Conservation (phyloP, 92 coral and sea anemone species). For the Isaurus tuberculatus region DNA sequence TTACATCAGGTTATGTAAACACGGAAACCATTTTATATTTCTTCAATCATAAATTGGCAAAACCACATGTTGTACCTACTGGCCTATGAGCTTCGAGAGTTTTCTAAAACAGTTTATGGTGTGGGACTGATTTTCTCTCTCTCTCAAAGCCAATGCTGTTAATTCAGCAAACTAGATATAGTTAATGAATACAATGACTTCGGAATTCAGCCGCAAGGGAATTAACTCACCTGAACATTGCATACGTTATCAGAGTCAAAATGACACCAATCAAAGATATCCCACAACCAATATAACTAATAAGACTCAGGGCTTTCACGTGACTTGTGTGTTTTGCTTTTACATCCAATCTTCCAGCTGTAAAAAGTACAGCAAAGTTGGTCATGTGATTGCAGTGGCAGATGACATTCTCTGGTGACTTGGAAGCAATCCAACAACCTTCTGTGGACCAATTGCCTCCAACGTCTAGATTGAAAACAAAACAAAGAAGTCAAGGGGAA, state of each 20-base stretch:
- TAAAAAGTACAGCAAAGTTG: conserved; percentile 79
- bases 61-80: too few species aligned
- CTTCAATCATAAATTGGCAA: too few species aligned
- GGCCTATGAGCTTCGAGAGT: too few species aligned
- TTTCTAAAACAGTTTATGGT: too few species aligned
- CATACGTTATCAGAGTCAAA: conserved; percentile 85
- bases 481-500: neutral
- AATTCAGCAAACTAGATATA: too few species aligned
- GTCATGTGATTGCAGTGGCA: conserved; percentile 85
- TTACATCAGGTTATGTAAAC: too few species aligned
- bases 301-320: conserved; percentile 67
- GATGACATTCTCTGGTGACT: conserved; percentile 49
- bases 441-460: conserved; percentile 52
- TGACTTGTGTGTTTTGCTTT: conserved; percentile 34
- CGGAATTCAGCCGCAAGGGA: too few species aligned
- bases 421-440: conserved; percentile 36
- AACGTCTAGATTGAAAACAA: neutral
- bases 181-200: too few species aligned
- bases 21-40: too few species aligned
- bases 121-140: too few species aligned
- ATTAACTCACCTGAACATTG: conserved; percentile 62
- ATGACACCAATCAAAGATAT: conserved; percentile 78
- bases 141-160: too few species aligned
- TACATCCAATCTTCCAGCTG: conserved; percentile 50
- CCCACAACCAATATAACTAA: conserved; percentile 90